phyloP scores from a whole-genome alignment of 2,888 invertebrate species.

The Volucella bombylans region DNA sequence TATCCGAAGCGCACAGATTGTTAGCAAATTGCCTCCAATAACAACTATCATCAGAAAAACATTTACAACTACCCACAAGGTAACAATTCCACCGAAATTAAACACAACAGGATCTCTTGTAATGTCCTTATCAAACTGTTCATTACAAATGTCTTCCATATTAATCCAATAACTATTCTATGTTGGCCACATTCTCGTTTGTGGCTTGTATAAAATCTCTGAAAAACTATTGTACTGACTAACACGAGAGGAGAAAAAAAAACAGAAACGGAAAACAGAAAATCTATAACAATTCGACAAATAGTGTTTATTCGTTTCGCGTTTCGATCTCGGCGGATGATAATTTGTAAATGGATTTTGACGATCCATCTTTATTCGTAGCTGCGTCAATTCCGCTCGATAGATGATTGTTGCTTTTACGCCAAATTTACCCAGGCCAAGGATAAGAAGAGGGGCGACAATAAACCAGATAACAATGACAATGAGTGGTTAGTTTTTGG shows the following conservation, averaged over 20 bases:
- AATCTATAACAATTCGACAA: slow-evolving; percentile 4
- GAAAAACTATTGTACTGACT: not conserved
- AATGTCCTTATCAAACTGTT: slow-evolving; percentile 58
- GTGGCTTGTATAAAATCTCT: not conserved
- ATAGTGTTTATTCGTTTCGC: slow-evolving; percentile 5
- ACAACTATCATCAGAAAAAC: slow-evolving; percentile 86
- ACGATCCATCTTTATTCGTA: slow-evolving; percentile 61
- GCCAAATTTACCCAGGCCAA: slow-evolving; percentile 9
- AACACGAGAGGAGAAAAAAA: not conserved
- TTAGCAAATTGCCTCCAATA: slow-evolving; percentile 89
- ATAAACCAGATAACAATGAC: slow-evolving; percentile 22
- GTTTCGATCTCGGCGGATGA: slow-evolving; percentile 40
- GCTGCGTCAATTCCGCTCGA: slow-evolving; percentile 32
- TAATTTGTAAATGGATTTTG: slow-evolving; percentile 66
- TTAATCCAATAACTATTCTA: not conserved
- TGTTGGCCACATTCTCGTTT: slow-evolving; percentile 11
- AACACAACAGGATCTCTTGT: slow-evolving; percentile 17
- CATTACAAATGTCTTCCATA: slow-evolving; percentile 47
- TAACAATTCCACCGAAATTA: slow-evolving; percentile 71
- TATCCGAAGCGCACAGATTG: slow-evolving; percentile 88
- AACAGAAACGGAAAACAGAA: not conserved
- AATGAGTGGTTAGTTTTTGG: slow-evolving; percentile 30
- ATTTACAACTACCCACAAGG: slow-evolving; percentile 87
- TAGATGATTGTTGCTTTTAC: slow-evolving; percentile 40
- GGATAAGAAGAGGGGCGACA: not conserved